Base-by-base conservation (phyloP, 2,888 invertebrate species). In the Trachelus stipa region DNA sequence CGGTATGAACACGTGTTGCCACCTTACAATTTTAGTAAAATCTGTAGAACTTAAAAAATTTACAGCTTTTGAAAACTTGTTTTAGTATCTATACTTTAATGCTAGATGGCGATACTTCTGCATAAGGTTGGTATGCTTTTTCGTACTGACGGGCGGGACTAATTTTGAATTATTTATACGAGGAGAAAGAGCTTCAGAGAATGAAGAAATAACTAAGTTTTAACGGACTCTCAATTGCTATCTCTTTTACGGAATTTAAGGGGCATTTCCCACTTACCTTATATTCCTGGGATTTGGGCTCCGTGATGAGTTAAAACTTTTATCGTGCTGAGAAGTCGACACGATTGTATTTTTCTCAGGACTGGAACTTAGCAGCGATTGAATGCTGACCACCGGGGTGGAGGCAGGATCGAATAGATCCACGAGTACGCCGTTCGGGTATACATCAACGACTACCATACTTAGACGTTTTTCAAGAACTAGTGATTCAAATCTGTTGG, bases 401-500 rank as follows among this genome's bases (percentile, higher is more conserved):
- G 88, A 88, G 23, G 92, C 90, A 37, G 92, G 92, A 85, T 95
- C 94, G 74, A 93, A 92, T 34, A 96, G 91, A 71, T 95, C 93
- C 0, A 96, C 95, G 33, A 95, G 87, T 86, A 93, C 92, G 76
- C 93, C 93, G 74, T 91, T 92, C 0, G 93, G 91, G 76, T 93
- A 88, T 34, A 92, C 91, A 75, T 94, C 94, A 0, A 93, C 92
- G 23, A 95, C 93, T 80, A 93, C 92, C 88, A 95, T 94, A 77
- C 92, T 93, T 68, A 95, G 91, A 6, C 92, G 92, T 87, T 94
- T 93, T 79, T 95, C 95, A 73, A 96, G 92, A 2, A 95, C 95
- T 40, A 96, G 89, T 92, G 94, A 94, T 91, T 96, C 96, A 81
- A 96, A 93, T 85, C 94, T 92, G 74, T 93, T 93, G 2, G 94